Evolutionary conservation across 2,797 vertebrate genomes (phyloP).

Genomic region (Tragelaphus oryx): DNA sequence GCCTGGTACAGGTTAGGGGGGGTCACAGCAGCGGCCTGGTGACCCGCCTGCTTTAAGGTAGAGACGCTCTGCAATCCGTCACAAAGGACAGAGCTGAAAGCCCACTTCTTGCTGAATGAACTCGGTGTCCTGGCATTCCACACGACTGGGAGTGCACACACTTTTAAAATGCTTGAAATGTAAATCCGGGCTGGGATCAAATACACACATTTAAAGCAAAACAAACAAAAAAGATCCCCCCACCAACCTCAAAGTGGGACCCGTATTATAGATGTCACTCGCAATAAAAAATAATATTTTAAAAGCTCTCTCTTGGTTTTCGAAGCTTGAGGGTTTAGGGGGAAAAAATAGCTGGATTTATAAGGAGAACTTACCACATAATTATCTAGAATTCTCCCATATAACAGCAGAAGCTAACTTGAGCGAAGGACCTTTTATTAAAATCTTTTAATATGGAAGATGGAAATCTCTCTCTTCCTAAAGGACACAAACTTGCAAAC

Average conservation of each 20-base stretch:
- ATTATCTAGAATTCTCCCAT: background rate
- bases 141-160: conserved; percentile 63
- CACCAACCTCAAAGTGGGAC: background rate
- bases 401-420: background rate
- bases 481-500: background rate
- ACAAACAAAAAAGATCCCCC: conserved; percentile 18
- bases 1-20: conserved; percentile 92
- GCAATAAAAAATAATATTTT: conserved; percentile 9
- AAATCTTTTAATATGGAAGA: background rate
- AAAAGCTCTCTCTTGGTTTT: background rate
- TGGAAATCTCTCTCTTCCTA: background rate
- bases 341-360: background rate
- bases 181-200: conserved; percentile 58
- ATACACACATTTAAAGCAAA: conserved; percentile 53
- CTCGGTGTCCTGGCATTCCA: conserved; percentile 79
- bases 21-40: conserved; percentile 95
- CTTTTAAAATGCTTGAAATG: conserved; percentile 49
- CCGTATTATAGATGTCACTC: background rate
- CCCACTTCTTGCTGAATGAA: conserved; percentile 76
- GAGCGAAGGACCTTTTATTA: background rate
- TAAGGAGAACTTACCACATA: background rate
- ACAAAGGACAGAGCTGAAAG: conserved; percentile 85
- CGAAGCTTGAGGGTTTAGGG: background rate
- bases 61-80: conserved; percentile 96
- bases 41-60: conserved; percentile 91